Base-by-base conservation (phyloP, 30 jellyfish, hydroid and myxozoan genomes). In the Haliclystus octoradiatus region DNA sequence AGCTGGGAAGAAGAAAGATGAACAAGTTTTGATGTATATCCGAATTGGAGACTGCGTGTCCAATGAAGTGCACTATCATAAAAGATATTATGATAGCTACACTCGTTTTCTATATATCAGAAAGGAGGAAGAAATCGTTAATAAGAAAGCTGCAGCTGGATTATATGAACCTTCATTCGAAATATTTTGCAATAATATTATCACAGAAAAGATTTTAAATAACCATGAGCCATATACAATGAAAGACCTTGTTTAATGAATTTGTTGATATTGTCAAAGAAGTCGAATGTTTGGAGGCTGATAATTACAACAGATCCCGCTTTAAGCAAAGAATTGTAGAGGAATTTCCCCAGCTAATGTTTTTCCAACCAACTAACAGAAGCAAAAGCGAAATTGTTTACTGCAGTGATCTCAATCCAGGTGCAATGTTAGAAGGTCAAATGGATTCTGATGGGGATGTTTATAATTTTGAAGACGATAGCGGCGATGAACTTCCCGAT, bases 21-120 rank as follows among this genome's bases (percentile, higher is more conserved):
- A 50, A 49, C n/a, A 50, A 9, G 65, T 74, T 50, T 29, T 74
- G 26, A 28, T 74, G 22, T 77, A 62, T 30, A 74, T 62, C 32
- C 34, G 23, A 51, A 72, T 46, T 46, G 65, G 65, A 47, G 85
- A 74, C 49, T 74, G 78, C 65, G 85, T 74, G 30, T 70, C 85
- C 22, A 33, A 62, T 3, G 77, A 74, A 49, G 70, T 74, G 62
- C 25, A 52, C 0, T 74, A 74, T 50, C 85, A 74, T 35, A 64
- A 65, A 69, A 62, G 46, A 35, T 74, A 77, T 34, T 62, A 74
- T 49, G 15, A 25, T 2, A 62, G 68, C 69, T 62, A 73, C 28
- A 73, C 76, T 1, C 3, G 26, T 28, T 73, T 62, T 62, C 40
- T 73, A n/a, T n/a, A n/a, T n/a, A n/a, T n/a, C n/a, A n/a, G n/a